Evolutionary conservation across 2,113 vertebrate species (phyloP).

Genomic region (Sander vitreus): DNA sequence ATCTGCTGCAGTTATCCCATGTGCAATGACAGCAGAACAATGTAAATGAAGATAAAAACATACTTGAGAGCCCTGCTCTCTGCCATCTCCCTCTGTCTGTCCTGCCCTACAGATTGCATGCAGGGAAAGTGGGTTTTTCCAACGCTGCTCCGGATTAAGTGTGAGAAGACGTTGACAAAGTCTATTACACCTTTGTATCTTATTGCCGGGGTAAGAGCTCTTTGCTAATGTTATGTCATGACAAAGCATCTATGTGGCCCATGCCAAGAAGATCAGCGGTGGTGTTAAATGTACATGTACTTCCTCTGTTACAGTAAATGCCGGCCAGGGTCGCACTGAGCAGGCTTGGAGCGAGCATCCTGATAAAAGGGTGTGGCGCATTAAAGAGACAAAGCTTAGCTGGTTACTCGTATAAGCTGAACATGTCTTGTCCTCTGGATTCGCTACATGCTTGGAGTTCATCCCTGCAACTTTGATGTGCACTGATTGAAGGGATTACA

Average conservation of each 20-base stretch:
- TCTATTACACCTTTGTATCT: constrained; percentile 40
- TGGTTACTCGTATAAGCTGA: constrained; percentile 44
- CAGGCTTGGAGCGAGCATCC: constrained; percentile 6
- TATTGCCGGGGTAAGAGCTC: neutral
- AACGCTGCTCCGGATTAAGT: constrained; percentile 41
- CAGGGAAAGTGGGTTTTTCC: constrained; percentile 15
- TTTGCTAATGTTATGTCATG: constrained; percentile 39
- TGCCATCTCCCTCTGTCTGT: constrained; percentile 25
- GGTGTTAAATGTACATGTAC: constrained; percentile 32
- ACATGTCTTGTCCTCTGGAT: constrained; percentile 33
- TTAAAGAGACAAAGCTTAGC: constrained; percentile 59
- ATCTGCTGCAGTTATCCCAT: constrained; percentile 78
- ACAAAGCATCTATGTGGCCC: constrained; percentile 38
- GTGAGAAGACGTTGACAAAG: constrained; percentile 54
- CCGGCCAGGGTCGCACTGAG: constrained; percentile 16
- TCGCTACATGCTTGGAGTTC: constrained; percentile 40
- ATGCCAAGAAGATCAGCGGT: constrained; percentile 32
- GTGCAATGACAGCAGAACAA: constrained; percentile 72
- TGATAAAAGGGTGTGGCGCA: constrained; percentile 50
- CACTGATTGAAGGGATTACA: constrained; percentile 71
- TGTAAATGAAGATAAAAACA: constrained; percentile 69
- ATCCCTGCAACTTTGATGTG: constrained; percentile 66
- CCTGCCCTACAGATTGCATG: constrained; percentile 35
- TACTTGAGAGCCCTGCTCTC: constrained; percentile 59
- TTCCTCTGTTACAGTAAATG: constrained; percentile 2